Conservation (phyloP, 2,113 vertebrate species). For the Zapus hudsonius region DNA sequence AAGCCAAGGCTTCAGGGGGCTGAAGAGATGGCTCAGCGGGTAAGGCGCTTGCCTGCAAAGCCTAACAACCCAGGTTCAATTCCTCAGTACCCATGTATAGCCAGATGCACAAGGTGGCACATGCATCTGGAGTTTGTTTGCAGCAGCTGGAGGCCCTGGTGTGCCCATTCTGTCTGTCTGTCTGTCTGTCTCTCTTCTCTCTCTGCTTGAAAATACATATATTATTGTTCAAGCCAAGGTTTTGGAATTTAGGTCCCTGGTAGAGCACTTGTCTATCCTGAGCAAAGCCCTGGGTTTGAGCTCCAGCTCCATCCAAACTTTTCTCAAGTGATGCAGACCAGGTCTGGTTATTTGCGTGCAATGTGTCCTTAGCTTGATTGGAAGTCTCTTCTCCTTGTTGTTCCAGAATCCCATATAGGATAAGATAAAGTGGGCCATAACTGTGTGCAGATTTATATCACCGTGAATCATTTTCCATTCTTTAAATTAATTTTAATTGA, state of each 20-base stretch:
- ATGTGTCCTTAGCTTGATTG: conserved; percentile 76
- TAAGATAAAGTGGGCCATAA: conserved; percentile 84
- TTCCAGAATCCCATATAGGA: conserved; percentile 78
- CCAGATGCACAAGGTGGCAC: no score
- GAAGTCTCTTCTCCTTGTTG: conserved; percentile 71
- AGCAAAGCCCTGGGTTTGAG: neutral
- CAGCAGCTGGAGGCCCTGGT: no score
- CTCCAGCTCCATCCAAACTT: neutral
- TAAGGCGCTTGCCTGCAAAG: no score
- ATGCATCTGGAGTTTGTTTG: no score
- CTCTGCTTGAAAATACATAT: no score
- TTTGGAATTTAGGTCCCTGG: neutral
- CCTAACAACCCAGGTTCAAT: no score
- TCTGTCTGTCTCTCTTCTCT: no score
- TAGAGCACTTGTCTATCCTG: neutral
- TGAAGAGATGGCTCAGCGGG: no score
- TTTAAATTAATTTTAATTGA: conserved; percentile 89
- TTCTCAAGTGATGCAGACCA: conserved; percentile 48
- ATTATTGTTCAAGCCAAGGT: no score
- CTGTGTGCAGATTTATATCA: conserved; percentile 84
- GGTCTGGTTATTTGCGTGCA: conserved; percentile 61
- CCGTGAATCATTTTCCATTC: conserved; percentile 81
- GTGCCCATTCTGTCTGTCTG: no score
- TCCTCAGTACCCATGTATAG: no score
- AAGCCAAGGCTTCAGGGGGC: neutral